These are phyloP conservation scores for Bolinopsis microptera DNA, from an alignment of 37 sponge, comb jelly and placozoan genomes.

Conservation along the genomic window DNA sequence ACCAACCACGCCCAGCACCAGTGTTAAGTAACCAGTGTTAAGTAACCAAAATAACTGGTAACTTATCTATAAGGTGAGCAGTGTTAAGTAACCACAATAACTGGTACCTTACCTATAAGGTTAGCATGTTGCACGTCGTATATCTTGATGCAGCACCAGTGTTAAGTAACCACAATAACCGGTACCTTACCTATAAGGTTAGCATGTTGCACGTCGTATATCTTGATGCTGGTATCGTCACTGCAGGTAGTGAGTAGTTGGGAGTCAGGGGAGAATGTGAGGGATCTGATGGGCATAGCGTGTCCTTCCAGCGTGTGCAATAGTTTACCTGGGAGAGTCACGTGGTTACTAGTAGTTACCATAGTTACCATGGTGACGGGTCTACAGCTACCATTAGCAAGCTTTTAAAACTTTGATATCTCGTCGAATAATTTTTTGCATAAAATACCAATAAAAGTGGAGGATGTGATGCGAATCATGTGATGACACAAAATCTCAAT, in stretches of 20 bases:
- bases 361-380: no score
- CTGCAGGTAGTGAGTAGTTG: constrained; percentile 88
- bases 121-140: constrained; percentile 83
- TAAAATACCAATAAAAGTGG: no score
- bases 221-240: constrained; percentile 95
- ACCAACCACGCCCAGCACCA: no score
- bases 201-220: constrained; percentile 87
- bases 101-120: constrained; percentile 50
- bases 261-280: constrained; percentile 94
- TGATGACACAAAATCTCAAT: no score
- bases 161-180: no score
- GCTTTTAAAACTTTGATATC: background rate
- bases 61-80: no score
- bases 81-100: no score
- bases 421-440: no score
- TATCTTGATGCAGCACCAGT: constrained; percentile 96
- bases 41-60: no score
- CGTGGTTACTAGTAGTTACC: no score
- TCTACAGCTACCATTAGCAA: background rate
- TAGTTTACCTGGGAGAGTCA: constrained; percentile 69
- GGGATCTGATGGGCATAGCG: constrained; percentile 93
- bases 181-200: constrained; percentile 45
- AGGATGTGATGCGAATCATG: no score
- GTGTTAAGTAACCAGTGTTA: no score
- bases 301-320: constrained; percentile 94